Conservation (phyloP, 2,113 vertebrate genomes). For the Percina caprodes region DNA sequence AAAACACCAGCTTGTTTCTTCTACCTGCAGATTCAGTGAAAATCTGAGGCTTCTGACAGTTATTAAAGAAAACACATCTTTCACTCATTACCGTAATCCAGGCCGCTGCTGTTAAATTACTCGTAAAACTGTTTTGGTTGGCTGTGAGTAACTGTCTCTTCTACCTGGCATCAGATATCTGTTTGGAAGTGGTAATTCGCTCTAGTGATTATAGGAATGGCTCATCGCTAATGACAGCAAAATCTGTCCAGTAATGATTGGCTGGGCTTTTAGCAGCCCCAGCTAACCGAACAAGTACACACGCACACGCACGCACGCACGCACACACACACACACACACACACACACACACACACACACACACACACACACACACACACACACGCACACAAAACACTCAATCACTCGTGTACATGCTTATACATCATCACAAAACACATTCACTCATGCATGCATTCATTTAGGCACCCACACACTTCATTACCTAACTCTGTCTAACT, state of each 20-base stretch:
- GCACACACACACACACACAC: neutral
- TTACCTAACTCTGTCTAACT: conserved; percentile 46
- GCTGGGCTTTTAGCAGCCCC: conserved; percentile 51
- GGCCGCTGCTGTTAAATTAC: conserved; percentile 18
- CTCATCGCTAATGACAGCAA: conserved; percentile 38
- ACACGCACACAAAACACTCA: conserved; percentile 5
- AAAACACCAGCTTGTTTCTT: neutral
- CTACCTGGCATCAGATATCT: conserved; percentile 39
- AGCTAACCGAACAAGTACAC: neutral
- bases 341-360: neutral
- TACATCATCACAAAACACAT: conserved; percentile 29
- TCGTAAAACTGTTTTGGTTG: conserved; percentile 32
- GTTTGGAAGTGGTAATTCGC: conserved; percentile 29
- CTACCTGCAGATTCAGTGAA: neutral
- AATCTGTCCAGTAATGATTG: conserved; percentile 64
- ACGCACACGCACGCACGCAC: neutral
- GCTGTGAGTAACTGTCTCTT: conserved; percentile 16
- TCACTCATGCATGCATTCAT: conserved; percentile 22
- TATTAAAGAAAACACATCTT: conserved; percentile 22
- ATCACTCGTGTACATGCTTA: conserved; percentile 14
- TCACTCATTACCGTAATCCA: neutral
- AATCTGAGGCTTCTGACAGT: neutral
- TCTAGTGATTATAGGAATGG: conserved; percentile 36
- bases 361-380: neutral
- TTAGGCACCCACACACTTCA: conserved; percentile 21